phyloP scores from a whole-genome alignment of 2,797 vertebrate genomes.

The Notolepis coatsorum region DNA sequence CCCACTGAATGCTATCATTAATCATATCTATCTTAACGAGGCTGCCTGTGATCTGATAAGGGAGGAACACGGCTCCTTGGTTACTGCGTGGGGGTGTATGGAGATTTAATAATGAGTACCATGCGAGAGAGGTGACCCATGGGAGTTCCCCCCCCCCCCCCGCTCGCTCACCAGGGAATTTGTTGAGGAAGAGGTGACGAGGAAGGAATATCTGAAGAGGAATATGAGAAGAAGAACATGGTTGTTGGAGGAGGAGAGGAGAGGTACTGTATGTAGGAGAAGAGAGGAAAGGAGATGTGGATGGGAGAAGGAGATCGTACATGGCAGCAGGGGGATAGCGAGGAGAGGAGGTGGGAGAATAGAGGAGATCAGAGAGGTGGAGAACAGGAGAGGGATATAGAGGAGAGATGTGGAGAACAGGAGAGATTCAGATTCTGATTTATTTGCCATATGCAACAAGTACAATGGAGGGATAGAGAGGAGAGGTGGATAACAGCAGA shows the following conservation, averaged over 20 bases:
- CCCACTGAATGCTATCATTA: slow-evolving; percentile 26
- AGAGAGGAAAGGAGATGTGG: background rate
- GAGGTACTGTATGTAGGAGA: slow-evolving; percentile 16
- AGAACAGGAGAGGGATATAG: slow-evolving; percentile 15
- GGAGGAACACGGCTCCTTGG: slow-evolving; percentile 17
- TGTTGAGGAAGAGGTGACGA: background rate
- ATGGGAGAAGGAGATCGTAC: background rate
- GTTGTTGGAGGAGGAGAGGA: slow-evolving; percentile 31
- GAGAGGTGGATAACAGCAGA: background rate
- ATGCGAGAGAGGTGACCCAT: background rate
- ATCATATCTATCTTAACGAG: slow-evolving; percentile 39
- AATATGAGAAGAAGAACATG: slow-evolving; percentile 35
- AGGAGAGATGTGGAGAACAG: slow-evolving; percentile 13
- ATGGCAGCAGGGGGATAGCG: background rate
- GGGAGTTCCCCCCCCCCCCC: slow-evolving; percentile 9
- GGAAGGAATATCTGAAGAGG: slow-evolving; percentile 13
- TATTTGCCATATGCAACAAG: too few relatives aligned
- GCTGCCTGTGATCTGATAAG: slow-evolving; percentile 40
- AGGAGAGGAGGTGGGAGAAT: slow-evolving; percentile 7
- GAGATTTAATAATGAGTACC: background rate
- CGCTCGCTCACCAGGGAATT: slow-evolving; percentile 4
- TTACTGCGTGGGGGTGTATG: slow-evolving; percentile 23
- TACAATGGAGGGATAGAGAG: background rate
- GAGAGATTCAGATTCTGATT: too few relatives aligned
- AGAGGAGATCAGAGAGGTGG: slow-evolving; percentile 13